Percentiles rank a stretch among this genome's conserved stretches.
These are phyloP conservation scores for Peromyscus leucopus DNA, from an alignment of 2,113 vertebrate genomes.

Conservation along the genomic window DNA sequence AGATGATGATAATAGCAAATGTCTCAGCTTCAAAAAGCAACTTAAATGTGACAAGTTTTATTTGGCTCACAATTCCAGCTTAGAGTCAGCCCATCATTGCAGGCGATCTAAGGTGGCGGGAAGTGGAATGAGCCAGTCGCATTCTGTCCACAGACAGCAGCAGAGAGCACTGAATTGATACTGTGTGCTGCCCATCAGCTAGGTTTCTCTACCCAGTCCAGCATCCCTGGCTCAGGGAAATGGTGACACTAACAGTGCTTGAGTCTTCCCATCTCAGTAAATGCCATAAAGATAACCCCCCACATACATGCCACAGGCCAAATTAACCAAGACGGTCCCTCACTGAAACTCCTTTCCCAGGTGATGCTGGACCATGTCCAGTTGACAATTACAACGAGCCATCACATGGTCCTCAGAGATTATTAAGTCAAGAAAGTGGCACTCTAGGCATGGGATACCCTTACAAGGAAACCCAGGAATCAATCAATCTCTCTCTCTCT, in stretches of 20 bases:
- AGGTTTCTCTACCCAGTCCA: neutral
- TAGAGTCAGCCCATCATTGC: neutral
- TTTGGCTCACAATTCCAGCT: neutral
- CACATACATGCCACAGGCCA: neutral
- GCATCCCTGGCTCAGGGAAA: neutral
- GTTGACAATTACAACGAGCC: neutral
- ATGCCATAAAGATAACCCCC: neutral
- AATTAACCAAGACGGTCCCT: neutral
- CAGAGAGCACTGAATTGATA: no score
- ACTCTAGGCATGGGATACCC: neutral
- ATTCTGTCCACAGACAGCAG: neutral
- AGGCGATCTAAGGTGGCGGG: no score
- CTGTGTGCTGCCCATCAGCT: no score
- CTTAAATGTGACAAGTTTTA: no score
- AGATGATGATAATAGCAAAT: neutral
- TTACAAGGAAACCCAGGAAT: neutral
- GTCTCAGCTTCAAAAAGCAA: neutral
- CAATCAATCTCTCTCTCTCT: no score
- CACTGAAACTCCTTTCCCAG: neutral
- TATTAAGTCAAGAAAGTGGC: neutral
- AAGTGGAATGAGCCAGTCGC: neutral
- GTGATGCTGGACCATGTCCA: neutral
- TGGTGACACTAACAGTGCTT: neutral
- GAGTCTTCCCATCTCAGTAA: neutral
- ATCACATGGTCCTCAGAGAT: neutral